Conservation (phyloP, 2,113 vertebrate genomes). For the Stegostoma tigrinum region DNA sequence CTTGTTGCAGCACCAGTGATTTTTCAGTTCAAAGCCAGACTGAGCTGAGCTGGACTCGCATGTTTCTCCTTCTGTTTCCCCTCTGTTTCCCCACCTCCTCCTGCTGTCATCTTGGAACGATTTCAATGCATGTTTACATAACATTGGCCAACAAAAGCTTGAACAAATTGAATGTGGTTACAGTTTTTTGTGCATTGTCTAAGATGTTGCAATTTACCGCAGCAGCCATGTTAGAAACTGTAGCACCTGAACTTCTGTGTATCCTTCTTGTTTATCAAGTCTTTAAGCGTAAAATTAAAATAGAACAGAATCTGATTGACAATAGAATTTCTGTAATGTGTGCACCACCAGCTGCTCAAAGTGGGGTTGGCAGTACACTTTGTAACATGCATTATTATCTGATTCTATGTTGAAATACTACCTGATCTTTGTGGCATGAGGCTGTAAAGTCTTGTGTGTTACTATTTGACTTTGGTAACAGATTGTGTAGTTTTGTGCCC, state of each 20-base stretch:
- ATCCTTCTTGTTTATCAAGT: not conserved
- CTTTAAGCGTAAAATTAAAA: not conserved
- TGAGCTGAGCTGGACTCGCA: slow-evolving; percentile 5
- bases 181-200: not conserved
- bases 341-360: too few relatives aligned
- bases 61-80: not conserved
- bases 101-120: not conserved
- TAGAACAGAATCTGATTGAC: not conserved
- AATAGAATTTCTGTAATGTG: not conserved
- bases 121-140: not conserved
- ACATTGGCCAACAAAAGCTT: not conserved
- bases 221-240: not conserved
- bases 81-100: not conserved
- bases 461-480: not conserved
- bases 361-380: not conserved
- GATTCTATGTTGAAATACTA: too few relatives aligned
- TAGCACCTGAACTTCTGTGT: not conserved
- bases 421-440: too few relatives aligned
- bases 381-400: not conserved
- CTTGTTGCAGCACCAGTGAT: not conserved
- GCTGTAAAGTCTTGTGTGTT: too few relatives aligned
- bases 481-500: slow-evolving; percentile 3
- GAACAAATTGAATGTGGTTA: not conserved
- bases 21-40: not conserved
- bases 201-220: not conserved